Conservation (phyloP, 2,797 vertebrate genomes). For the Serranus cabrilla region DNA sequence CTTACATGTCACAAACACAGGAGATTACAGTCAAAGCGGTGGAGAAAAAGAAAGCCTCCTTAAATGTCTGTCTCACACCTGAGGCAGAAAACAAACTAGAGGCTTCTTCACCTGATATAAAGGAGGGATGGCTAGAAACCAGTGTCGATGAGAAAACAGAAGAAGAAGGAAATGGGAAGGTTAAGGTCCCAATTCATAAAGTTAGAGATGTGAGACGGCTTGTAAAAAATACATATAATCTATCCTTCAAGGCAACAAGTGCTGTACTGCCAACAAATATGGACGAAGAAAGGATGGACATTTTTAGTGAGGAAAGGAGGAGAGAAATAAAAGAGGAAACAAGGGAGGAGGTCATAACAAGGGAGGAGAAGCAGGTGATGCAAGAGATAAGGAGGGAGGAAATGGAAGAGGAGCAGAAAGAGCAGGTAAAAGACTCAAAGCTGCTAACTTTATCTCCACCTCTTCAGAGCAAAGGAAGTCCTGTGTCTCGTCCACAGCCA, state of each 20-base stretch:
- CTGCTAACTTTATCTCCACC: slow-evolving; percentile 18
- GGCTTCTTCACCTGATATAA: slow-evolving; percentile 49
- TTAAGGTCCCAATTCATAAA: slow-evolving; percentile 85
- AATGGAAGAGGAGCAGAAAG: slow-evolving; percentile 41
- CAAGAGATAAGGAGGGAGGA: slow-evolving; percentile 36
- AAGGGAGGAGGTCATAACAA: slow-evolving; percentile 9
- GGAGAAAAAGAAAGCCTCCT: slow-evolving; percentile 81
- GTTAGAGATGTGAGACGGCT: slow-evolving; percentile 92
- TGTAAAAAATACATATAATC: slow-evolving; percentile 91
- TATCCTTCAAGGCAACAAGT: slow-evolving; percentile 85
- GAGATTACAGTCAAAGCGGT: slow-evolving; percentile 78
- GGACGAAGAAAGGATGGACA: slow-evolving; percentile 36
- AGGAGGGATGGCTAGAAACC: slow-evolving; percentile 30
- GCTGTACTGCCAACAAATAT: slow-evolving; percentile 45
- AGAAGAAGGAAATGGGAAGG: slow-evolving; percentile 64
- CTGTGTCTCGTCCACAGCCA: slow-evolving; percentile 65
- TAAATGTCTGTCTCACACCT: slow-evolving; percentile 71
- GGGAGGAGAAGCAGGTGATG: slow-evolving; percentile 21
- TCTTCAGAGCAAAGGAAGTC: slow-evolving; percentile 65
- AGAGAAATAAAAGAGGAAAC: slow-evolving; percentile 29
- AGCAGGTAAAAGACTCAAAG: slow-evolving; percentile 47
- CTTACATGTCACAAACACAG: slow-evolving; percentile 79
- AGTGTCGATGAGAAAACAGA: slow-evolving; percentile 59
- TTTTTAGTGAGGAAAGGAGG: slow-evolving; percentile 27
- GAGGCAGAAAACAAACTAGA: slow-evolving; percentile 73